Percentiles rank a stretch among this genome's conserved stretches.
Conservation (phyloP, 2,888 invertebrate genomes). For the Fragum fragum region DNA sequence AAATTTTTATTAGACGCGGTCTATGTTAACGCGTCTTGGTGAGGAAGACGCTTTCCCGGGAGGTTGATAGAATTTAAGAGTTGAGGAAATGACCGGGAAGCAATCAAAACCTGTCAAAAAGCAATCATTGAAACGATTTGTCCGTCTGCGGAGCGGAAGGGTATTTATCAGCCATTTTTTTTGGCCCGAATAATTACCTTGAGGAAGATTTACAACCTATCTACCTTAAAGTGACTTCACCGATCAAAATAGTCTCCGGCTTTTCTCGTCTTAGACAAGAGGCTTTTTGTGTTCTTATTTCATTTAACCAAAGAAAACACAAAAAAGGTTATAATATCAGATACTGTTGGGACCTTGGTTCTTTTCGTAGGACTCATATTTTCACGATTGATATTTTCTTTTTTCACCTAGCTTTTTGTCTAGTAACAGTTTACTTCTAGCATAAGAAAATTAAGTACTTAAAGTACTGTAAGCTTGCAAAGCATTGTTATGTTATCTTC, state of each 20-base stretch:
- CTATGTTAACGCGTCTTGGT: constrained; percentile 43
- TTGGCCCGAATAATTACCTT: constrained; percentile 20
- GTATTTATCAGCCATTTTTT: constrained; percentile 54
- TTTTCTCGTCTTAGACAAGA: too few species aligned
- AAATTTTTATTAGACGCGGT: constrained; percentile 53
- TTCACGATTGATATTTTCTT: too few species aligned
- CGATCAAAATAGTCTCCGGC: background rate
- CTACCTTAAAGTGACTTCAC: background rate
- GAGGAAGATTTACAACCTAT: constrained; percentile 49
- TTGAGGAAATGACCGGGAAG: constrained; percentile 31
- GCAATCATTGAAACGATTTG: constrained; percentile 60
- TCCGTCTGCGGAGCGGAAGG: constrained; percentile 45
- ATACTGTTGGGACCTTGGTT: too few species aligned
- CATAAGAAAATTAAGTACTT: too few species aligned
- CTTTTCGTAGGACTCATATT: too few species aligned
- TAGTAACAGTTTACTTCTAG: too few species aligned
- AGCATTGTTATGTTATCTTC: too few species aligned
- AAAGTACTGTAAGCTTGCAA: too few species aligned
- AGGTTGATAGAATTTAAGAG: constrained; percentile 52
- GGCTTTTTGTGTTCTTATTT: too few species aligned
- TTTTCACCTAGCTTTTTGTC: too few species aligned
- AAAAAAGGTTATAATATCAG: too few species aligned
- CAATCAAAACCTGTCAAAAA: constrained; percentile 57
- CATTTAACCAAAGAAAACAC: too few species aligned
- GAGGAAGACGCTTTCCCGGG: constrained; percentile 27